Evolutionary conservation across 2,113 vertebrate species (phyloP), one percentile per base, ranked within the genome.

Genomic region (Porphyrio hochstetteri): DNA sequence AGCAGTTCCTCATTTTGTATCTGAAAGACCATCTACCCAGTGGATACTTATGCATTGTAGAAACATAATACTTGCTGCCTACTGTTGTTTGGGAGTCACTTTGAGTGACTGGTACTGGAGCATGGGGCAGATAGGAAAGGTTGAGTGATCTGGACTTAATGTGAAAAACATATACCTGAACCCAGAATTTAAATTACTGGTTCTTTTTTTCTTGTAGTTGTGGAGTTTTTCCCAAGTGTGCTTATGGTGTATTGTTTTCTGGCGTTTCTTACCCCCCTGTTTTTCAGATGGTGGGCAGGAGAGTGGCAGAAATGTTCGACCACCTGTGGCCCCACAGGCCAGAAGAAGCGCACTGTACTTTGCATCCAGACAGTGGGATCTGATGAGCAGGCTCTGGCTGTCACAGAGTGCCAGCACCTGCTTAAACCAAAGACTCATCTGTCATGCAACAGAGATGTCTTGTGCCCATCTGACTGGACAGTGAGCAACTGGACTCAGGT

Each of bases 241-340:
- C 31, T 35, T 69, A 29, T 46, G 59, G 7, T 33, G 33, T 15
- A 24, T 48, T 71, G 23, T 64, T 61, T 48, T 42, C 44, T 74
- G 31, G 31, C 80, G 36, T 60, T 70, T 82, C 52, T 77, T 70
- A 52, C 21, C 35, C 18, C 27, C 3, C 79, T 78, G 88, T 2
- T 82, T 94, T 86, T 48, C 96, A 99, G 99, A 93, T 99, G 99
- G 99, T 99, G 99, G 99, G 97, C 99, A 74, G 99, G 99, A 12
- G 98, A 99, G 57, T 99, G 99, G 99, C 99, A 99, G 97, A 98
- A 98, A 5, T 99, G 99, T 74, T 98, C 99, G 0, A 87, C 98
- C 5, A 98, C 98, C 0, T 99, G 99, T 77, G 99, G 99, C 11
- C 97, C 98, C 21, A 96, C 97, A 0, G 99, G 99, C 15, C 93